These are phyloP conservation scores for Tyria jacobaeae DNA, from an alignment of 2,888 invertebrate genomes.

Conservation along the genomic window DNA sequence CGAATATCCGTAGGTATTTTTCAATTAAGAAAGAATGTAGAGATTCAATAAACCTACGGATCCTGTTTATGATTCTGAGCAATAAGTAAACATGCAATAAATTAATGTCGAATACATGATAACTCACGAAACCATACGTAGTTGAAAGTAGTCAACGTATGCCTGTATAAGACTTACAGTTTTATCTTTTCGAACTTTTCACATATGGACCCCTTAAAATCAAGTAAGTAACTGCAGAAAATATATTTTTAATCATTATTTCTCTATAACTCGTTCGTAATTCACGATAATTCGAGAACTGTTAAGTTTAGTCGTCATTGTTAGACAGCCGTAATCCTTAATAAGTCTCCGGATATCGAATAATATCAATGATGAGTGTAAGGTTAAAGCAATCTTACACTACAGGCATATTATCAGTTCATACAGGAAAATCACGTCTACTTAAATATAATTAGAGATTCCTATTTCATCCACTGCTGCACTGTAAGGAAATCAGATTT, in stretches of 20 bases:
- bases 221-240: neutral
- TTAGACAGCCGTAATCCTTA: neutral
- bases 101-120: no score
- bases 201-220: neutral
- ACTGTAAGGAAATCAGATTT: slow-evolving; percentile 39
- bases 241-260: neutral
- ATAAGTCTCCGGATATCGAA: neutral
- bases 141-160: no score
- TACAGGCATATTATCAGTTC: neutral
- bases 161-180: no score
- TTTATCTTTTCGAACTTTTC: neutral
- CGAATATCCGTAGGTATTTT: no score
- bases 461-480: slow-evolving; percentile 5
- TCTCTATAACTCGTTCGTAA: neutral
- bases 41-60: no score
- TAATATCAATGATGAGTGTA: neutral
- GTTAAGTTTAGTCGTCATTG: neutral
- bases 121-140: no score
- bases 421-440: neutral
- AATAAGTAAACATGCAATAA: no score
- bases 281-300: neutral
- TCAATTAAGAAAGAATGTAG: no score
- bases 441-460: neutral
- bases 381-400: no score
- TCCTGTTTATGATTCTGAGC: no score